Evolutionary conservation across 2,797 vertebrate species (phyloP).

Genomic region (Melanotaenia trifasciata): DNA sequence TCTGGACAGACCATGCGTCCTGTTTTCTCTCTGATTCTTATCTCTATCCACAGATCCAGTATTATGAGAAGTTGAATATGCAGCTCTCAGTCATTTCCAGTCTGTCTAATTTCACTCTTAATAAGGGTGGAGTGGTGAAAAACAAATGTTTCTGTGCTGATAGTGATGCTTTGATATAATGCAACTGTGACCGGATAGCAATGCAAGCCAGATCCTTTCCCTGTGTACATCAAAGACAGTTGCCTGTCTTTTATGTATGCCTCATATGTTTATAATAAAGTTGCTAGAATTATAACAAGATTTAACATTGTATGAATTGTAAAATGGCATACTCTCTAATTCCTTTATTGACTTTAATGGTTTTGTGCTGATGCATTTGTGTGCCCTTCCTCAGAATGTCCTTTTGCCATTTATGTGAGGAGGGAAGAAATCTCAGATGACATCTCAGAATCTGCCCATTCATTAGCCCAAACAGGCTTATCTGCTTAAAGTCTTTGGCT

Average conservation of each 20-base stretch:
- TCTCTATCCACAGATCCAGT: conserved; percentile 58
- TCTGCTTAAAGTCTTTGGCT: conserved; percentile 82
- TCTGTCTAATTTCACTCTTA: conserved; percentile 77
- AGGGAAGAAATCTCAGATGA: conserved; percentile 72
- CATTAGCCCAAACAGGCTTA: conserved; percentile 82
- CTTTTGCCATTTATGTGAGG: conserved; percentile 58
- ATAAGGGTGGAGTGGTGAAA: conserved; percentile 63
- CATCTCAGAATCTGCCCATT: conserved; percentile 74
- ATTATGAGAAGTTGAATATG: conserved; percentile 53
- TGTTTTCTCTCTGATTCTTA: conserved; percentile 69
- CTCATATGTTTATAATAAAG: conserved; percentile 49
- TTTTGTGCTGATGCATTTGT: conserved; percentile 44
- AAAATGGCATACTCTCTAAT: conserved; percentile 43
- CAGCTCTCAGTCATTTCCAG: conserved; percentile 69
- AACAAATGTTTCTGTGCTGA: conserved; percentile 72
- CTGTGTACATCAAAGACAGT: conserved; percentile 55
- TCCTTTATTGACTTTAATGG: conserved; percentile 59
- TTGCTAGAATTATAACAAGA: conserved; percentile 39
- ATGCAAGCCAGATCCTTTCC: conserved; percentile 59
- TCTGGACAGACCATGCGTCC: conserved; percentile 61
- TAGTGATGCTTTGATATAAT: conserved; percentile 73
- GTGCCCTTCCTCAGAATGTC: conserved; percentile 56
- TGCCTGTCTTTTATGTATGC: conserved; percentile 37
- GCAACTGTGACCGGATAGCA: conserved; percentile 43
- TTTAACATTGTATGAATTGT: conserved; percentile 38